Conservation (phyloP, 2,888 invertebrate species). For the Petrolisthes manimaculis region DNA sequence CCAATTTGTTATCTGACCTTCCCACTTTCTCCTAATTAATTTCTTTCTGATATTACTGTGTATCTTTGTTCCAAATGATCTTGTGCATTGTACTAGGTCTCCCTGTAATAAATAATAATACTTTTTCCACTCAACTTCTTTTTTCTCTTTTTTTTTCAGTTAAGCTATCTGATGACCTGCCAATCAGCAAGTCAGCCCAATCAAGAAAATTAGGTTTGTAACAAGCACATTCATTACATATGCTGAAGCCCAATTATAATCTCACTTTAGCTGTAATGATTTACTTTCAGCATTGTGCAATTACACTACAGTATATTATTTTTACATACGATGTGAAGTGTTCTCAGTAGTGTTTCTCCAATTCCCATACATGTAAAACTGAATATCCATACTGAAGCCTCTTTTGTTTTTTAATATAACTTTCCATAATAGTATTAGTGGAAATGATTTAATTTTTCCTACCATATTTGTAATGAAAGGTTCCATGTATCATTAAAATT, state of each 20-base stretch:
- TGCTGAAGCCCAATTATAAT: not conserved
- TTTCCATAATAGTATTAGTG: not conserved
- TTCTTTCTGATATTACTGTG: too few species aligned
- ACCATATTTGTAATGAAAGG: conserved; percentile 12
- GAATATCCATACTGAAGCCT: not conserved
- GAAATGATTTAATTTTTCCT: not conserved
- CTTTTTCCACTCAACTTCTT: too few species aligned
- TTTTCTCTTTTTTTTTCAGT: not conserved
- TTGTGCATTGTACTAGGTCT: too few species aligned
- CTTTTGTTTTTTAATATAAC: not conserved
- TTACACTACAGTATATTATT: not conserved
- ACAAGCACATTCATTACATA: not conserved
- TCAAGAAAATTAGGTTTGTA: not conserved
- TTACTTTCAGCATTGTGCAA: not conserved
- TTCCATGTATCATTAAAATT: not conserved
- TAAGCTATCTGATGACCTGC: not conserved
- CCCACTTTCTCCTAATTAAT: too few species aligned
- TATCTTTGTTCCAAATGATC: too few species aligned
- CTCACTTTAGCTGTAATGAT: not conserved
- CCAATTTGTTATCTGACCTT: too few species aligned
- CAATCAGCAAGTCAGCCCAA: not conserved
- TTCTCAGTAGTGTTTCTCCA: not conserved
- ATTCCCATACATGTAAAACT: not conserved
- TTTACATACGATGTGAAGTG: too few species aligned
- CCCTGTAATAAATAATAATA: too few species aligned